Base-by-base conservation (phyloP, 1,140 invertebrate genomes). In the Diprion similis region DNA sequence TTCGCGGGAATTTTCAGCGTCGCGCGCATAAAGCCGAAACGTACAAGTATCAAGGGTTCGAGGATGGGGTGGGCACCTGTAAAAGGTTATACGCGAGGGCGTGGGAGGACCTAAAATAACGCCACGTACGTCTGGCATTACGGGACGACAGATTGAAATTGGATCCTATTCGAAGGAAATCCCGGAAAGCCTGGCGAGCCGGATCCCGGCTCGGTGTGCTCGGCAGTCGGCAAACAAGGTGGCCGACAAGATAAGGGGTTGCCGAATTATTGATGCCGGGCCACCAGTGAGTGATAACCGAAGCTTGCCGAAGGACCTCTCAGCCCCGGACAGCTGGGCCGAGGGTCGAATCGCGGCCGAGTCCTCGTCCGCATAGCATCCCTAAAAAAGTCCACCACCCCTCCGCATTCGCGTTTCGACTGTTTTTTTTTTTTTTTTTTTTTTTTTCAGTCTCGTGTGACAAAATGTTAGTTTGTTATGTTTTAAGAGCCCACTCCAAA, bases 231-330 rank as follows among this genome's bases (percentile, higher is more conserved):
- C 18, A 68, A 68, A 68, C 66, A 68, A 68, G 66, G 18, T 68
- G 66, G 18, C 37, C 18, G 66, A 68, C 66, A 68, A 68, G 66
- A 68, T 68, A 68, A 68, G 66, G 66, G 66, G 10, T 68, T 19
- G 66, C 66, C 66, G 66, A 68, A 68, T 68, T 68, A 68, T 68
- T 68, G 66, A 68, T 68, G 66, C 66, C 19, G 3, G 48, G 64
- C 71, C 70, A 46, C 73, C 51, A 80, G 77, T 78, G 79, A 80
- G 66, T 68, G 66, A 80, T 80, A 80, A 80, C 75, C 68, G 73
- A 74, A 68, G 68, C 73, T 77, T 66, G 65, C 67, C 51, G 66
- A 72, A 9, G 18, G 59, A 48, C 72, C 45, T 64, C 17, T 64
- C 17, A 15, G 1, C 59, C 59, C 59, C 59, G 59, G 17, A 15